These are phyloP conservation scores for Stenodema calcarata DNA, from an alignment of 2,888 invertebrate genomes.

Conservation along the genomic window DNA sequence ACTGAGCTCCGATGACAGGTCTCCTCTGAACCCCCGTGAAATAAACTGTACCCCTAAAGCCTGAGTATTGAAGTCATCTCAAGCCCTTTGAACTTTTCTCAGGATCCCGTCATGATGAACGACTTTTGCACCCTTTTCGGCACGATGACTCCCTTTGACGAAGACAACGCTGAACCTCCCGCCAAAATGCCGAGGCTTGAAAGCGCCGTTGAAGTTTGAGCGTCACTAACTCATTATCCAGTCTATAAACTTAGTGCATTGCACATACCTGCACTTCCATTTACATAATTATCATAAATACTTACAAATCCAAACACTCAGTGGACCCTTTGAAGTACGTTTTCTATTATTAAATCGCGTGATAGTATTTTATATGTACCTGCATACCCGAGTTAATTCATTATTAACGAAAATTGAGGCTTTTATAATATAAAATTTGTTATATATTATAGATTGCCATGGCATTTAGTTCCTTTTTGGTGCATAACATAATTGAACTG, in stretches of 20 bases:
- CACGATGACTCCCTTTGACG: neutral
- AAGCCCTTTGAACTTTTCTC: neutral
- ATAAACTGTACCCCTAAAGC: no score
- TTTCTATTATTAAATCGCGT: neutral
- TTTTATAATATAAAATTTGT: no score
- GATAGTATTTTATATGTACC: neutral
- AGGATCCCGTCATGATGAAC: neutral
- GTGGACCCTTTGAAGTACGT: no score
- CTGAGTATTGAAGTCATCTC: no score
- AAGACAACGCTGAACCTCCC: neutral
- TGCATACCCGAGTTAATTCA: neutral
- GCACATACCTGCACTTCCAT: no score
- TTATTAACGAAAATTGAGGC: neutral
- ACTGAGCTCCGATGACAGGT: no score
- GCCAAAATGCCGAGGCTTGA: neutral
- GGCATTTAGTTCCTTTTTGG: neutral
- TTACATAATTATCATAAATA: no score
- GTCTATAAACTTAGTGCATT: no score
- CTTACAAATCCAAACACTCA: no score
- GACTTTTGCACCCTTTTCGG: neutral
- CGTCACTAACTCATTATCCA: no score
- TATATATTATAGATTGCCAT: no score
- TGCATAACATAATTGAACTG: neutral
- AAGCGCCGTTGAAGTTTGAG: neutral
- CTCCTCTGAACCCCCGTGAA: no score